Conservation (phyloP, 2,113 vertebrate species). For the Saguinus imperator region DNA sequence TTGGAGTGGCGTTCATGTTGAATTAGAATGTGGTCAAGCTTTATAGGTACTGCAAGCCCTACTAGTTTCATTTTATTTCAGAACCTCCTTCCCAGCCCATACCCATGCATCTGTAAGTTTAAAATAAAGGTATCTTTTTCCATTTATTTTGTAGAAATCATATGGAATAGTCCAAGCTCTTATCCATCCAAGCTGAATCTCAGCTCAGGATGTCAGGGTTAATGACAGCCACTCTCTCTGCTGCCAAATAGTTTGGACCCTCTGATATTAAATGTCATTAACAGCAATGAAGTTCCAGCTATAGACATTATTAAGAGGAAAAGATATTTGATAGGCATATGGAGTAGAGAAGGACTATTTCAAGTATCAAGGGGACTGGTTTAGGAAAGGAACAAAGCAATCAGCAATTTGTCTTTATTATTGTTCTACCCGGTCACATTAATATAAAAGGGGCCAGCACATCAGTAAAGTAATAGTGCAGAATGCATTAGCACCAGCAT, state of each 20-base stretch:
- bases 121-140: neutral
- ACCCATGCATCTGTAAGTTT: neutral
- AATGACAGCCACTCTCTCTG: neutral
- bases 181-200: neutral
- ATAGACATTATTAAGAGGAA: neutral
- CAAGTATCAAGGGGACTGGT: neutral
- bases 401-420: slow-evolving; percentile 34
- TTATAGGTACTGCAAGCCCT: neutral
- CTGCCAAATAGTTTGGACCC: neutral
- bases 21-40: neutral
- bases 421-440: slow-evolving; percentile 1
- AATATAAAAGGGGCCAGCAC: slow-evolving; percentile 3
- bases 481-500: slow-evolving; percentile 10
- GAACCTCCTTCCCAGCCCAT: neutral
- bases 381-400: neutral
- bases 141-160: neutral
- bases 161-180: neutral
- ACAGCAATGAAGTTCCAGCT: slow-evolving; percentile 24
- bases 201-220: neutral
- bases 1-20: neutral
- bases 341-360: neutral
- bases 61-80: neutral
- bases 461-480: neutral
- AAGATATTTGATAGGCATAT: neutral
- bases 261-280: neutral